Evolutionary conservation across 2,113 vertebrate species (phyloP), one percentile per base, ranked within the genome.

Genomic region (Triplophysa dalaica): DNA sequence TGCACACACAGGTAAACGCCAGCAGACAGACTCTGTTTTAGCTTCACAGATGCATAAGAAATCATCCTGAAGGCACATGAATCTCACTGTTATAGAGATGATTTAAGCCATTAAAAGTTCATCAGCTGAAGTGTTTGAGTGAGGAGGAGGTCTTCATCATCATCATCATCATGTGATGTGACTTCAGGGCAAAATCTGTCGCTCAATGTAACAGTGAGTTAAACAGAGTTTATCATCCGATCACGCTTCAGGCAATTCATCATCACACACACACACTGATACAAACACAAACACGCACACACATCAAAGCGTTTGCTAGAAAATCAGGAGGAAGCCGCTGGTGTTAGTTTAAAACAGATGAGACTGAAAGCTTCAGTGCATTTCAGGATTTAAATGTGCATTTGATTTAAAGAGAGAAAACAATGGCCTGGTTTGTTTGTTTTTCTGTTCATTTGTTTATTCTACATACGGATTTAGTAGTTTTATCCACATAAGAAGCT

Each of bases 101-200:
- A 85, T 79, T 72, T 45, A 43, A 73, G 81, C 82, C 77, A 90
- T 89, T 84, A 90, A 87, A 75, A 64, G 68, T 29, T 70, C 75
- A 70, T 87, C 45, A 62, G 82, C 43, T 86, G 73, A 87, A 82
- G 86, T 86, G 21, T 75, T 61, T 76, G 82, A n/a, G 66, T 61
- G 77, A 60, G 52, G 21, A 43, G 38, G 75, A 54, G 83, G 58
- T 81, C 24, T 16, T 74, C 69, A 19, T n/a, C 66, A 45, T 48
- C 29, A 33, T 33, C 29, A 6, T 33, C 29, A 6, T 33, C 29
- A 33, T 1, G 50, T 58, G 33, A 17, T 9, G 22, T 26, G 38
- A 38, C 72, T 75, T 75, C 33, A 48, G 72, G 72, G 70, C 16
- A 48, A 45, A n/a, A 43, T 73, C 41, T 73, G 70, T 16, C 33